Conservation (phyloP, 2,888 invertebrate genomes). For the Nycteola revayana region DNA sequence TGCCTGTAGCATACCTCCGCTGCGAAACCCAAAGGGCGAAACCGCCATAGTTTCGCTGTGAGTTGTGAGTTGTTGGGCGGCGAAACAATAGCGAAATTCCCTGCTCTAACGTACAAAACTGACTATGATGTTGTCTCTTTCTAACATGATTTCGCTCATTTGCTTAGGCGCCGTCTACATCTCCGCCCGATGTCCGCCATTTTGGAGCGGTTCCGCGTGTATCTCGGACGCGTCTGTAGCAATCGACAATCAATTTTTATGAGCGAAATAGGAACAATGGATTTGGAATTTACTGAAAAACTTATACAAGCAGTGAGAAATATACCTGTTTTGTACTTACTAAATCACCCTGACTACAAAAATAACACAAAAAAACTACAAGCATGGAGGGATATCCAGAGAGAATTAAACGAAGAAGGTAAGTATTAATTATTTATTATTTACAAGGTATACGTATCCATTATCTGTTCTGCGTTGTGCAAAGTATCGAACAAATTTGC, state of each 20-base stretch:
- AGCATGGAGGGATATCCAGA: conserved; percentile 11
- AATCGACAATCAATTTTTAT: conserved; percentile 10
- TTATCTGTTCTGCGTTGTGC: conserved; percentile 1
- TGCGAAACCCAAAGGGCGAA: conserved; percentile 7
- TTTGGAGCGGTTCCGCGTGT: conserved; percentile 9
- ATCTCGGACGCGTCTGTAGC: conserved; percentile 9
- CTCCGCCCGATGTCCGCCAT: conserved; percentile 6
- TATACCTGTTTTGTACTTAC: conserved; percentile 6
- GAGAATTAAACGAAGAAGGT: conserved; percentile 10
- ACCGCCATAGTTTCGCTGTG: conserved; percentile 6
- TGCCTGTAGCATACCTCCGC: not conserved
- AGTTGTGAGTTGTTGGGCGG: conserved; percentile 7
- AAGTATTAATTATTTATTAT: too few species aligned
- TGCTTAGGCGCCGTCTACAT: conserved; percentile 7
- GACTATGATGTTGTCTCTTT: conserved; percentile 8
- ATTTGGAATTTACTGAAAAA: conserved; percentile 8
- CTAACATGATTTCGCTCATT: conserved; percentile 8
- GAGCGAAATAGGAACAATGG: conserved; percentile 7
- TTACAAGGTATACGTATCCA: not conserved
- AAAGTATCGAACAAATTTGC: conserved; percentile 17
- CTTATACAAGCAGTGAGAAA: conserved; percentile 5
- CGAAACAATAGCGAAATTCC: conserved; percentile 7
- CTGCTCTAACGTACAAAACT: conserved; percentile 7
- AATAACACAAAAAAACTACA: conserved; percentile 8
- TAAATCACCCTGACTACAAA: conserved; percentile 4